Conservation (phyloP, 2,113 vertebrate species). For the Sebastes fasciatus region DNA sequence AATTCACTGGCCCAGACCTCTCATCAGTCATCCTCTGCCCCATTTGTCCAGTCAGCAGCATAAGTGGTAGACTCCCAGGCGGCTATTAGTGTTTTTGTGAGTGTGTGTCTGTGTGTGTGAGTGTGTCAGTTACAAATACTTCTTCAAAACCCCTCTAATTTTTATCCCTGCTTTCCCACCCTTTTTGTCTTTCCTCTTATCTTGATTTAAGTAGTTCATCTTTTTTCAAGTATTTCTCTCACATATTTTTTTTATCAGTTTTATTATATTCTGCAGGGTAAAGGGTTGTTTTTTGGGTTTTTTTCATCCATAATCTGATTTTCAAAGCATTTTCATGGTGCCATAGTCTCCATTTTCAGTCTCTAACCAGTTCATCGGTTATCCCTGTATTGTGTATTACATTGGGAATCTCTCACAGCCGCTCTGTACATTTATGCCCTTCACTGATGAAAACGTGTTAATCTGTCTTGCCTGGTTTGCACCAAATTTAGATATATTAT, state of each 20-base stretch:
- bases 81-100: constrained; percentile 40
- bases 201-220: not conserved
- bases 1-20: constrained; percentile 37
- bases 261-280: constrained; percentile 32
- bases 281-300: constrained; percentile 17
- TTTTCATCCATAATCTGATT: constrained; percentile 44
- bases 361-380: not conserved
- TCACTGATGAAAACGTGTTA: not conserved
- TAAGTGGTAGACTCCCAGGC: constrained; percentile 63
- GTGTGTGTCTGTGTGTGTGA: not conserved
- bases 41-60: constrained; percentile 57
- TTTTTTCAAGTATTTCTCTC: constrained; percentile 20
- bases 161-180: not conserved
- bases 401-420: not conserved
- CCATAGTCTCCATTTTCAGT: constrained; percentile 18
- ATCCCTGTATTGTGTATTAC: not conserved
- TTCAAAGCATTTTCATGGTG: constrained; percentile 6
- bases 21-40: constrained; percentile 57
- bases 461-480: not conserved
- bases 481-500: not conserved
- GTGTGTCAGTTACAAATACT: constrained; percentile 24
- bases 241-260: constrained; percentile 17
- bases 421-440: not conserved
- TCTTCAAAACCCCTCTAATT: not conserved
- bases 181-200: not conserved